These are phyloP conservation scores for Limnephilus marmoratus DNA, from an alignment of 2,888 invertebrate genomes.

Conservation along the genomic window DNA sequence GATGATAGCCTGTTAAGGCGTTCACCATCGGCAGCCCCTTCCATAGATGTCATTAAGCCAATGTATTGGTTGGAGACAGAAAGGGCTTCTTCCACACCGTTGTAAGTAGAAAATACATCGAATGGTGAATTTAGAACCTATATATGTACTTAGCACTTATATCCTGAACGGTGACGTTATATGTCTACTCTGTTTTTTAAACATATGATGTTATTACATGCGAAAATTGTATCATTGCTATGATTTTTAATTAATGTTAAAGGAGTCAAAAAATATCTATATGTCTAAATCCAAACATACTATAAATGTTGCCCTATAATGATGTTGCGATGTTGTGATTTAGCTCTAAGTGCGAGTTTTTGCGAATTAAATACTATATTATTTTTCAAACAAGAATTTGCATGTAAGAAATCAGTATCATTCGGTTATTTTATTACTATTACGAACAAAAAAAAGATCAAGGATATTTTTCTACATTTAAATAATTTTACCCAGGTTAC, in stretches of 20 bases:
- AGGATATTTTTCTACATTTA: too few relatives aligned
- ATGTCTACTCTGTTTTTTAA: neutral
- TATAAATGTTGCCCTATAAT: neutral
- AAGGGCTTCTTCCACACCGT: neutral
- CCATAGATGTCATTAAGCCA: neutral
- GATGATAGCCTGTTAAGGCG: too few relatives aligned
- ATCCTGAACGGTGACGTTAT: neutral
- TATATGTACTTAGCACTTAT: too few relatives aligned
- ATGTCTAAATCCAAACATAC: neutral
- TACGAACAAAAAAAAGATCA: too few relatives aligned
- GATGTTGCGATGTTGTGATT: neutral
- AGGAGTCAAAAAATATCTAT: neutral
- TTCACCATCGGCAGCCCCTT: neutral
- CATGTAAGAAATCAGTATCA: neutral
- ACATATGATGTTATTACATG: neutral
- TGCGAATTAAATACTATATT: neutral
- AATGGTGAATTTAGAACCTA: neutral
- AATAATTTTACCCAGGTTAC: too few relatives aligned
- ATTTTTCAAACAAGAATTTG: neutral
- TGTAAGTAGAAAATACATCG: neutral
- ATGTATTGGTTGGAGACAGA: neutral
- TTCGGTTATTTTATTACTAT: neutral
- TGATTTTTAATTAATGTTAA: neutral
- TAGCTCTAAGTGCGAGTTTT: neutral
- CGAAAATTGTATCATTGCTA: neutral